Percentiles rank a stretch among this genome's conserved stretches.
Evolutionary conservation across 92 coral and sea anemone genomes (phyloP).

Genomic region (Phenganax stokvisi): DNA sequence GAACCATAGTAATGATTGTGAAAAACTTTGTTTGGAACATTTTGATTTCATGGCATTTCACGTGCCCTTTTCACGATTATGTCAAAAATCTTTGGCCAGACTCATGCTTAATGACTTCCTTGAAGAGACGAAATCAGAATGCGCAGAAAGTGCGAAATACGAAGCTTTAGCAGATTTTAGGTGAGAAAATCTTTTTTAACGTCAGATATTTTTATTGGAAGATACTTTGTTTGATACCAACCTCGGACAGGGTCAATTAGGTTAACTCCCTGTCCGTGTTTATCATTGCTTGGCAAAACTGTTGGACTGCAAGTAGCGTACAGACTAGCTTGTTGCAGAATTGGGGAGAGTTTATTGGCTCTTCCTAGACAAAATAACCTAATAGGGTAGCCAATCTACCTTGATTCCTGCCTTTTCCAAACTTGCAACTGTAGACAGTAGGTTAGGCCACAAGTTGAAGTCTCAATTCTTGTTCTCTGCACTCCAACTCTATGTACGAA

Average conservation of each 20-base stretch:
- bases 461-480: too few relatives aligned
- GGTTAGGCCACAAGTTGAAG: too few relatives aligned
- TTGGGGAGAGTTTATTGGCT: background rate
- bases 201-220: background rate
- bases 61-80: slow-evolving; percentile 86
- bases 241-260: too few relatives aligned
- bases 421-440: too few relatives aligned
- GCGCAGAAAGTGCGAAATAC: slow-evolving; percentile 49
- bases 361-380: too few relatives aligned
- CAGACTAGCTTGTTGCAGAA: background rate
- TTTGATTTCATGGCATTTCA: slow-evolving; percentile 81
- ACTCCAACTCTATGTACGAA: too few relatives aligned
- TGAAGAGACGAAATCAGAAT: slow-evolving; percentile 34
- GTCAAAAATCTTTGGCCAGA: slow-evolving; percentile 84
- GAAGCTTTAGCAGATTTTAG: slow-evolving; percentile 56
- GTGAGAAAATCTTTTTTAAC: slow-evolving; percentile 35
- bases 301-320: background rate
- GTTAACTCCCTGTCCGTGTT: background rate
- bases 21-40: slow-evolving; percentile 44
- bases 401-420: too few relatives aligned
- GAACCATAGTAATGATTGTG: background rate
- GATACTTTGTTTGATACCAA: too few relatives aligned
- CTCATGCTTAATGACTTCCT: slow-evolving; percentile 74
- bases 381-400: too few relatives aligned
- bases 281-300: background rate